Conservation (phyloP, 2,797 vertebrate genomes). For the Pygocentrus nattereri region DNA sequence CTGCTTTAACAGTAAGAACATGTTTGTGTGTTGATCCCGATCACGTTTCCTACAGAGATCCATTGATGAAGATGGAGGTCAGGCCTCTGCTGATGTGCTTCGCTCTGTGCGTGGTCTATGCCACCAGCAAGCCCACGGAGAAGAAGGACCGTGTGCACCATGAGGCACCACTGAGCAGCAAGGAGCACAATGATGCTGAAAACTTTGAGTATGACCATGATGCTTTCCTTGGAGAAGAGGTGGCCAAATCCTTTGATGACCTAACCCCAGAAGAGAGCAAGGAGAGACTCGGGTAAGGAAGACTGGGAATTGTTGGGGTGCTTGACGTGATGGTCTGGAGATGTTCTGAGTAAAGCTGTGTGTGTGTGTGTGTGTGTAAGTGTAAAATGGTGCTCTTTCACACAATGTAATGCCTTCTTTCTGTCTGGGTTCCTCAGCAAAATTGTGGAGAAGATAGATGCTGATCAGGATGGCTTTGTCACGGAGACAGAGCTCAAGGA, state of each 20-base stretch:
- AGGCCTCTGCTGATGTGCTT: constrained; percentile 79
- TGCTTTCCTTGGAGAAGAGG: constrained; percentile 89
- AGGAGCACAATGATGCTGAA: constrained; percentile 82
- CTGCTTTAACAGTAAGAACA: constrained; percentile 18
- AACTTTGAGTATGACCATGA: constrained; percentile 92
- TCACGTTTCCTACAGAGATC: constrained; percentile 73
- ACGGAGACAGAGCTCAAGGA: constrained; percentile 83
- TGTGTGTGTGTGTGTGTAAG: too few relatives aligned
- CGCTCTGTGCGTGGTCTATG: constrained; percentile 76
- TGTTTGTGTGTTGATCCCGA: constrained; percentile 22
- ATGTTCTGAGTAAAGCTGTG: neutral
- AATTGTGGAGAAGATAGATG: constrained; percentile 87
- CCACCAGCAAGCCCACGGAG: constrained; percentile 85
- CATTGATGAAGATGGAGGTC: constrained; percentile 73
- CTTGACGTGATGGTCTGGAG: neutral
- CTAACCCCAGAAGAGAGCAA: constrained; percentile 91
- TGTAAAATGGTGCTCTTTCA: neutral
- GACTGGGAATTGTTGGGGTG: constrained; percentile 58
- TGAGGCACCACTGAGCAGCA: constrained; percentile 82
- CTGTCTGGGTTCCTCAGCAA: constrained; percentile 80
- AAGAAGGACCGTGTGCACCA: constrained; percentile 86
- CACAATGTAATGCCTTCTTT: constrained; percentile 10
- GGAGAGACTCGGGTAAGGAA: constrained; percentile 86
- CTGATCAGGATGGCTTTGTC: constrained; percentile 80
- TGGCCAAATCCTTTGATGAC: constrained; percentile 89